Evolutionary conservation across 2,113 vertebrate genomes (phyloP).

Genomic region (Numenius arquata): DNA sequence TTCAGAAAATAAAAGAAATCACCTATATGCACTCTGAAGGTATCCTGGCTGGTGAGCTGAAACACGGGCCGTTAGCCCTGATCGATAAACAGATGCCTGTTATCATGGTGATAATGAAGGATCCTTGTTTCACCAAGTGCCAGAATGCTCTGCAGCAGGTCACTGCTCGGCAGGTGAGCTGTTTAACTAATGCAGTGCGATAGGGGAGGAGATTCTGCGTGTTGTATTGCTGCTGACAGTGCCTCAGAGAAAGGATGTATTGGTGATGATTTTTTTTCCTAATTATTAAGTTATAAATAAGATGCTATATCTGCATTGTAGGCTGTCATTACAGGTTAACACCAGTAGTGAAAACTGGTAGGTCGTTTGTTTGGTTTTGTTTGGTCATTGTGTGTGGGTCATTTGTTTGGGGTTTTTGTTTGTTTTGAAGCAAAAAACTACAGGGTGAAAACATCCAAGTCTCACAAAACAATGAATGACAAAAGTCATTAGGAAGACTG

Average conservation of each 20-base stretch:
- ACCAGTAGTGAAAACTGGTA: neutral
- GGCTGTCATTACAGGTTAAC: neutral
- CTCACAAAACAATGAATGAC: neutral
- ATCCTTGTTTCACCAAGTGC: conserved; percentile 91
- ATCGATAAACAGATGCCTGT: conserved; percentile 95
- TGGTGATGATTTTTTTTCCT: neutral
- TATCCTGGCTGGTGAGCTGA: conserved; percentile 94
- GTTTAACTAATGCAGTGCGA: neutral
- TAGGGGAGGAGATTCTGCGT: neutral
- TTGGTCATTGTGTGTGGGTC: neutral
- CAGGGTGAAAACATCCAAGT: neutral
- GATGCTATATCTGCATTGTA: neutral
- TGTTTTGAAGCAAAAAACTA: neutral
- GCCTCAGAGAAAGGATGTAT: neutral
- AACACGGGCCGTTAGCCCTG: conserved; percentile 91
- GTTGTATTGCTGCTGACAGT: neutral
- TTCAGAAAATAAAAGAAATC: conserved; percentile 98
- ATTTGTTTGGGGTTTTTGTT: neutral
- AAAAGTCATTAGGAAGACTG: neutral
- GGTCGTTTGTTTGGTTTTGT: neutral
- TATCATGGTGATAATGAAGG: conserved; percentile 96
- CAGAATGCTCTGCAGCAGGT: conserved; percentile 95
- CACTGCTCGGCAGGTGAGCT: conserved; percentile 87
- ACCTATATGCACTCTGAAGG: conserved; percentile 99
- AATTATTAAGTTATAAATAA: neutral